Conservation (phyloP, 1,140 invertebrate genomes). For the Frieseomelitta varia region DNA sequence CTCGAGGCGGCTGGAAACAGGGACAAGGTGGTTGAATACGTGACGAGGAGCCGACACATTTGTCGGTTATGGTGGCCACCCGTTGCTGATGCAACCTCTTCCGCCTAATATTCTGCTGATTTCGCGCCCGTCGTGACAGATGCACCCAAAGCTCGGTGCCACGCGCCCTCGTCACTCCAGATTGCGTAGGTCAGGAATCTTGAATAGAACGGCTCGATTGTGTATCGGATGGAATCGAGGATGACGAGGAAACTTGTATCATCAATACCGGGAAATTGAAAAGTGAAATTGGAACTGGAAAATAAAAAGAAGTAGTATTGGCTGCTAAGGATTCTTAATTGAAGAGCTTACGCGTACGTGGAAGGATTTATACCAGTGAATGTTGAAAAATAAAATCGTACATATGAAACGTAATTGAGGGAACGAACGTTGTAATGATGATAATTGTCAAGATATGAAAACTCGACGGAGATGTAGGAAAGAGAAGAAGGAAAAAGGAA, state of each 20-base stretch:
- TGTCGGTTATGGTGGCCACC: constrained; percentile 45
- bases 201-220: background rate
- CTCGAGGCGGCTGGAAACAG: constrained; percentile 12
- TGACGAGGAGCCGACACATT: constrained; percentile 43
- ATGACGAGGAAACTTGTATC: no score
- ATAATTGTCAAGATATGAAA: no score
- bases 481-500: background rate
- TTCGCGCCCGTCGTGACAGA: constrained; percentile 19
- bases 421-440: no score
- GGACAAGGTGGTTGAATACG: constrained; percentile 33
- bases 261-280: no score
- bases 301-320: no score
- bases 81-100: constrained; percentile 39
- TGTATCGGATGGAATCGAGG: background rate
- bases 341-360: no score
- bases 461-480: no score
- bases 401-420: no score
- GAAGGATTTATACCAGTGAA: no score
- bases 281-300: no score
- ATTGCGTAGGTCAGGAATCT: background rate
- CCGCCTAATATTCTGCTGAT: constrained; percentile 22
- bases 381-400: no score
- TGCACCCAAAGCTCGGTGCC: background rate
- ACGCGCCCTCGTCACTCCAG: background rate
- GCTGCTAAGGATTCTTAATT: no score